These are phyloP conservation scores for Cercopithecus hamlyni DNA, from an alignment of 2,797 vertebrate genomes.

Conservation along the genomic window DNA sequence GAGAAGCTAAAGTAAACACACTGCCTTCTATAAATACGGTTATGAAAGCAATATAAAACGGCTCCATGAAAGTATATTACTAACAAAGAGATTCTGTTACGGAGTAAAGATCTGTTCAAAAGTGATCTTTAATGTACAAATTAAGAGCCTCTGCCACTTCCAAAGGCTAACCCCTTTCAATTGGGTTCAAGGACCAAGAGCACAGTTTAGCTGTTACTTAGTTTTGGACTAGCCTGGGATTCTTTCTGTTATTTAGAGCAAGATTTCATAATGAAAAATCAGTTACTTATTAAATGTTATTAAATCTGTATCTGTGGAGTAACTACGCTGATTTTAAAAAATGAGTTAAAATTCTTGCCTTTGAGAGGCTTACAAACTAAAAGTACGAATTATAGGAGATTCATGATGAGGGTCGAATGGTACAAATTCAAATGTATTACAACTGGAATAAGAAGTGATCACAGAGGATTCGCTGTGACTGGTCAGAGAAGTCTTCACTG, in stretches of 20 bases:
- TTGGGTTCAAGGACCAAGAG: background rate
- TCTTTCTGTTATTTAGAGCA: background rate
- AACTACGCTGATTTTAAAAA: background rate
- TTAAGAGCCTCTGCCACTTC: background rate
- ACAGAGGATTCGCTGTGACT: background rate
- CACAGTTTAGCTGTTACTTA: background rate
- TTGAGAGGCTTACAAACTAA: constrained; percentile 12
- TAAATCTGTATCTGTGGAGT: background rate
- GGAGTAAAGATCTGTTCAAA: constrained; percentile 15
- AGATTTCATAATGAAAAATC: background rate
- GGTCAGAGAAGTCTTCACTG: background rate
- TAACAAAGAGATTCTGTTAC: background rate
- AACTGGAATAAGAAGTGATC: background rate
- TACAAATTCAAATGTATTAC: background rate
- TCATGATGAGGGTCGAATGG: background rate
- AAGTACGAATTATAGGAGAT: background rate
- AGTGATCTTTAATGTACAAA: background rate
- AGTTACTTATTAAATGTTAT: constrained; percentile 17
- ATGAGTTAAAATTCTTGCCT: constrained; percentile 13
- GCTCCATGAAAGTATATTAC: background rate
- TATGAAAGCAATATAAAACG: constrained; percentile 19
- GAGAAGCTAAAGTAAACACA: constrained; percentile 54
- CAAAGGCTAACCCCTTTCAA: background rate
- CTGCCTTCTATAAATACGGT: background rate
- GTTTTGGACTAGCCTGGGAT: background rate